Percentiles rank a stretch among this genome's conserved stretches.
These are phyloP conservation scores for Caenorhabditis inopinata DNA, from an alignment of 1,140 invertebrate genomes.

Conservation along the genomic window DNA sequence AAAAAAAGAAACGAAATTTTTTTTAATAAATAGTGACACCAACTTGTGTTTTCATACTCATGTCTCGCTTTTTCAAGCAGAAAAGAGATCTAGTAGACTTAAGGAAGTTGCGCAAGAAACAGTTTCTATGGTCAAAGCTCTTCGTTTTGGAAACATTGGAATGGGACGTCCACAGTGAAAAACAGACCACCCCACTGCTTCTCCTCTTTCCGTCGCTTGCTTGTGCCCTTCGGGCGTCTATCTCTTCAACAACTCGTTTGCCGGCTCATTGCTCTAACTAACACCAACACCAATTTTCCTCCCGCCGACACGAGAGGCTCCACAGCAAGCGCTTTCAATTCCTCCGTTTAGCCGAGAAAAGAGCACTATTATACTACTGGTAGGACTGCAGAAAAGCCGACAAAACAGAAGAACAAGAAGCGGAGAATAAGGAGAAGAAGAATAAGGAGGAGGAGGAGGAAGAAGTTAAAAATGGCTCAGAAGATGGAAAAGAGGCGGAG, in stretches of 20 bases:
- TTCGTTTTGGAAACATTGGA: too few species aligned
- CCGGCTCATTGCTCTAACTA: conserved; percentile 33
- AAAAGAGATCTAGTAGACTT: too few species aligned
- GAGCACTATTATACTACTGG: neutral
- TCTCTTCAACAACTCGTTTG: conserved; percentile 32
- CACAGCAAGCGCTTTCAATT: too few species aligned
- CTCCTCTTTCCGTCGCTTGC: neutral
- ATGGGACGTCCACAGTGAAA: too few species aligned
- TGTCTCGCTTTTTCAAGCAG: too few species aligned
- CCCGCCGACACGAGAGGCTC: too few species aligned
- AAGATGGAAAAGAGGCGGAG: neutral
- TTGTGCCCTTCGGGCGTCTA: neutral
- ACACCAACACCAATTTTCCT: conserved; percentile 27
- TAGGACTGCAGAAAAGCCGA: neutral
- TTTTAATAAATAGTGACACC: too few species aligned
- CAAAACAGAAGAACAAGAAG: neutral
- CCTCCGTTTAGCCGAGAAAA: neutral
- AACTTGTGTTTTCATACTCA: too few species aligned
- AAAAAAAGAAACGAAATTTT: too few species aligned
- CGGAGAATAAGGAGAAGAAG: neutral
- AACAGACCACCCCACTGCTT: too few species aligned
- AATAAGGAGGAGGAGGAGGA: neutral
- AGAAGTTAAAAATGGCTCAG: neutral
- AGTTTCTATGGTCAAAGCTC: too few species aligned
- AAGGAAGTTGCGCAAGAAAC: too few species aligned